Base-by-base conservation (phyloP, 1,140 invertebrate genomes). In the Drosophila albomicans region DNA sequence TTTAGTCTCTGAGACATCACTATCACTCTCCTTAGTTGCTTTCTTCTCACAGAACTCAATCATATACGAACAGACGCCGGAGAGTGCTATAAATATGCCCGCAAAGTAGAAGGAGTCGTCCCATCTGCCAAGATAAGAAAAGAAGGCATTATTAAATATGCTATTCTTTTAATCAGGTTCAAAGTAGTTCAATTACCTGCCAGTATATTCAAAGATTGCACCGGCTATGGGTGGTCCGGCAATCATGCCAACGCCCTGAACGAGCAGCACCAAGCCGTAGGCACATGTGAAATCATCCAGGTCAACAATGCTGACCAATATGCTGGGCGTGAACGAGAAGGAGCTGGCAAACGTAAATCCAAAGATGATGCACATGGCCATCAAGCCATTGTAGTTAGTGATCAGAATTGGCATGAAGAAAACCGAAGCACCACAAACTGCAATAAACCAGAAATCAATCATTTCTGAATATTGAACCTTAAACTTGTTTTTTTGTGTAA, bases 321-420 rank as follows among this genome's bases (percentile, higher is more conserved):
- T 97, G 77, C 97, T 96, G 0, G 97, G 97, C 0, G 97, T 97
- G 64, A 98, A 96, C 1, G 97, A 97, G 90, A 97, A 98, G 54
- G 95, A 97, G 69, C 97, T 97, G 8, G 97, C 96, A 78, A 98
- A 97, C 56, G 96, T 96, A 5, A 98, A 93, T 1, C 97, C 97
- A 90, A 98, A 98, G 10, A 96, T 92, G 0, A 94, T 94, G 32
- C 94, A 94, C 52, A 94, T 94, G 1, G 93, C 58, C 20, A 94
- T 92, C 20, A 96, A 75, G 5, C 95, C 81, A 57, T 93, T 93
- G 76, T 95, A 96, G 70, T 94, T 95, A 54, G 94, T 93, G 0
- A 94, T 94, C 28, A 95, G 93, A n/a, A 96, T 91, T 0, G 96
- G 96, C 93, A 98, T 96, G 4, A 96, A 87, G 15, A 95, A 93